Base-by-base conservation (phyloP, 2,888 invertebrate genomes). In the Tenthredo distinguenda region DNA sequence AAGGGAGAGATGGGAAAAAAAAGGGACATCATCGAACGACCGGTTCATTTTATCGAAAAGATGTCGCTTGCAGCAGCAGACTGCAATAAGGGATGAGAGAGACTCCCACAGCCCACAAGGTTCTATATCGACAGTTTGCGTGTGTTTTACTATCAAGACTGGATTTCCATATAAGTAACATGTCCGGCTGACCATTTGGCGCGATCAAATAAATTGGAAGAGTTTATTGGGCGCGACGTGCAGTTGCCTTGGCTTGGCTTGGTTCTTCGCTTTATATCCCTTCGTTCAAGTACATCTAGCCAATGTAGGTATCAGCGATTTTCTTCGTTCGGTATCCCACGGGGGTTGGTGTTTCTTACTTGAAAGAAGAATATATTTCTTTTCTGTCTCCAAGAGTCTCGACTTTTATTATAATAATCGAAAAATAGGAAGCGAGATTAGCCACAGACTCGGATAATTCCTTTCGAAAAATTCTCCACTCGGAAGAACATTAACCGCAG, bases 121-220 rank as follows among this genome's bases (percentile, higher is more conserved):
- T 71, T 18, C 43, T 10, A 21, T 68, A 68, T 68, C 82, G 82
- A 82, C 68, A 40, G 34, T 76, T 74, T n/a, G 84, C 84, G 21
- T 84, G 84, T 84, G 47, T 84, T 77, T 84, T 58, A 76, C 84
- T 40, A 31, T 62, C 76, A n/a, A 50, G 26, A 79, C 65, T 37
- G 55, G 77, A 77, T 77, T 55, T 77, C 55, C 77, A 77, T 77
- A 77, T 77, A 77, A 77, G 55, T 77, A 77, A 55, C 31, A 50
- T 50, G 31, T 77, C 21, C 81, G 21, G 37, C 58, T 55, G 71
- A 71, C 71, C 71, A 71, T 47, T 62, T n/a, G 40, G 31, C 71
- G 10, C 79, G 34, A 77, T 79, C 62, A 62, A 65, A 85, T 79
- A 85, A 79, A 85, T 79, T 79, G 77, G 31, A 15, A 85, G 79